A percentile compares a stretch with the other conserved stretches of the same genome.
Evolutionary conservation across 2,888 invertebrate species (phyloP).

Genomic region (Sceliomorpha sp.): DNA sequence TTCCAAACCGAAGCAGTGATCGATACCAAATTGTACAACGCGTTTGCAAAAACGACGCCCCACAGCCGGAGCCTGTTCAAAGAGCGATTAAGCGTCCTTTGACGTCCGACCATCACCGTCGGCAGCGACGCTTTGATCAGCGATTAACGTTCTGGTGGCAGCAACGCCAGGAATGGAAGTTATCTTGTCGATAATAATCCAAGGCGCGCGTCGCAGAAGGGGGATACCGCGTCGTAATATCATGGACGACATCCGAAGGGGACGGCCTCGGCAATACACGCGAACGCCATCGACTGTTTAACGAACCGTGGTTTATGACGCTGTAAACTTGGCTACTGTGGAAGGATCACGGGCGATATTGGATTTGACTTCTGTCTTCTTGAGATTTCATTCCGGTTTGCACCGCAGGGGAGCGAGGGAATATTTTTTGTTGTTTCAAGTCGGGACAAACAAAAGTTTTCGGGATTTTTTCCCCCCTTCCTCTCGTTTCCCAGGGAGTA

Average conservation of each 20-base stretch:
- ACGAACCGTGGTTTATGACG: constrained; percentile 74
- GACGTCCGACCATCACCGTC: constrained; percentile 41
- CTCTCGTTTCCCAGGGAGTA: constrained; percentile 31
- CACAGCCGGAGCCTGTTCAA: constrained; percentile 25
- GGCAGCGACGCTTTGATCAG: constrained; percentile 42
- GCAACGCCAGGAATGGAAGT: constrained; percentile 52
- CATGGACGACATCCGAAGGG: constrained; percentile 60
- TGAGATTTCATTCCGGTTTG: no score
- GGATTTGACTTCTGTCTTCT: no score
- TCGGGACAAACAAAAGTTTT: no score
- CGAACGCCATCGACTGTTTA: constrained; percentile 74
- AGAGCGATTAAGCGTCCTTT: constrained; percentile 50
- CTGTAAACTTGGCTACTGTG: constrained; percentile 65
- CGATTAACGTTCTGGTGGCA: constrained; percentile 44
- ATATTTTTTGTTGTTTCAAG: no score
- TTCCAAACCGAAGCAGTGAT: no score
- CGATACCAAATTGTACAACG: no score
- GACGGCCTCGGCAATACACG: constrained; percentile 63
- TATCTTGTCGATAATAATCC: constrained; percentile 65
- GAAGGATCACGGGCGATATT: no score
- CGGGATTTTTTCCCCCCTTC: constrained; percentile 10
- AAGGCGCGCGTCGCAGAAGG: constrained; percentile 57
- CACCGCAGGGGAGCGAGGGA: no score
- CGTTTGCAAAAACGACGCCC: not conserved
- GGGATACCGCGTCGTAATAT: constrained; percentile 62